Base-by-base conservation (phyloP, 2,113 vertebrate species). In the Myotis brandtii region DNA sequence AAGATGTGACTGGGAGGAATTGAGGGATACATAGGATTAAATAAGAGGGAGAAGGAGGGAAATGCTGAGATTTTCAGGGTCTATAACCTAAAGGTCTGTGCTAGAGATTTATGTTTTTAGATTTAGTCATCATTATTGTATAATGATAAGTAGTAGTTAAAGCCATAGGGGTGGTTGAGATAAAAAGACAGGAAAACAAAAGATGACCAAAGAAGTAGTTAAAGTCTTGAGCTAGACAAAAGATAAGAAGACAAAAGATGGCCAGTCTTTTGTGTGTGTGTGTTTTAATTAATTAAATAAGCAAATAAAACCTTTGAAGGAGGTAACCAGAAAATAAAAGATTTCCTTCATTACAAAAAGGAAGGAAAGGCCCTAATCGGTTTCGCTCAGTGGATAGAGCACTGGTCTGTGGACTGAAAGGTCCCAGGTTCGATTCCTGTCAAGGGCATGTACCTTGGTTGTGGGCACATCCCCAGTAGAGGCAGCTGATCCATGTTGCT, bases 81-180 rank as follows among this genome's bases (percentile, higher is more conserved):
- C 37, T 86, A 3, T 20, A 92, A 27, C 62, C 81, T 20, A 89
- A 21, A 93, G 20, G 37, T 76, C 88, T 56, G 18, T 91, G 23
- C 46, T 89, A 91, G 32, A 82, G 34, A 94, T 73, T 64, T 25
- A 87, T 34, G 73, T 76, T 66, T 83, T 93, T 90, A 90, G 70
- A 73, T 83, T 37, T 87, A 83, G 23, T 30, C 34, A 27, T 75
- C 12, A 20, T 80, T 77, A 62, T 23, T 66, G 1, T 80, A 1
- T 88, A 43, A 43, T 43, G 6, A 8, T 43, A 90, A 92, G 9
- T 81, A 37, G 20, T 93, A 54, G 9, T 89, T 52, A 69, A 93
- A 89, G 9, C 40, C 52, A 2, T 48, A 62, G 50, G 25, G 79
- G 18, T 52, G 62, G 6, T 27, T 89, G 50, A 77, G 50, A 34